Evolutionary conservation across 1,140 invertebrate genomes (phyloP).

Genomic region (Ladona fulva): DNA sequence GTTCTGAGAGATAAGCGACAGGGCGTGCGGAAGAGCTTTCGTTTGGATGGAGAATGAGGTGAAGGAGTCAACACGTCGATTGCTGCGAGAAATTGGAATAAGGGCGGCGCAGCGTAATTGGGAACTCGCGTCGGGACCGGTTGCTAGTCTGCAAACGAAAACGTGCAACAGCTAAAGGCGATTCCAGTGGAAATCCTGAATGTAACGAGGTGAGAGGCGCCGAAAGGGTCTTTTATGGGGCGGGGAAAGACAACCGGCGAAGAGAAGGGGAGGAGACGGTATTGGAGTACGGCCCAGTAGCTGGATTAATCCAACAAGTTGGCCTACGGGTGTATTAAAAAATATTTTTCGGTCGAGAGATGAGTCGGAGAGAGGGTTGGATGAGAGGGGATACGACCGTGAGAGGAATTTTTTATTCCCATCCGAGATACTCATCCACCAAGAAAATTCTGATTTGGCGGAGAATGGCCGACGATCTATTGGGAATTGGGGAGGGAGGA

Average conservation of each 20-base stretch:
- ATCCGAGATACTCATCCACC: too few species aligned
- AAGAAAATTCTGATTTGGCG: not conserved
- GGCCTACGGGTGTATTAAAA: constrained; percentile 4
- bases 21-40: not conserved
- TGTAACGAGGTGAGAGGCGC: not conserved
- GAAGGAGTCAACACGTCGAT: not conserved
- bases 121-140: not conserved
- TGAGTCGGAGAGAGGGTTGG: not conserved
- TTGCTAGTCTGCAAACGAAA: not conserved
- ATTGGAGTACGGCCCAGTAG: not conserved
- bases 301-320: constrained; percentile 6
- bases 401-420: too few species aligned
- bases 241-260: not conserved
- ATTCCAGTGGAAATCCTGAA: not conserved
- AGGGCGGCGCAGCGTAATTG: not conserved
- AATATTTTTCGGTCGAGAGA: not conserved
- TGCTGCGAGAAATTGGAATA: not conserved
- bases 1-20: too few species aligned
- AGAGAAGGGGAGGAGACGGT: not conserved
- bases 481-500: not conserved
- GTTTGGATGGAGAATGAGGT: not conserved
- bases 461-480: not conserved
- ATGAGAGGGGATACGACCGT: not conserved
- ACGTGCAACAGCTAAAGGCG: not conserved
- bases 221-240: not conserved